Base-by-base conservation (phyloP, 2,888 invertebrate genomes). In the Drosophila falleni region DNA sequence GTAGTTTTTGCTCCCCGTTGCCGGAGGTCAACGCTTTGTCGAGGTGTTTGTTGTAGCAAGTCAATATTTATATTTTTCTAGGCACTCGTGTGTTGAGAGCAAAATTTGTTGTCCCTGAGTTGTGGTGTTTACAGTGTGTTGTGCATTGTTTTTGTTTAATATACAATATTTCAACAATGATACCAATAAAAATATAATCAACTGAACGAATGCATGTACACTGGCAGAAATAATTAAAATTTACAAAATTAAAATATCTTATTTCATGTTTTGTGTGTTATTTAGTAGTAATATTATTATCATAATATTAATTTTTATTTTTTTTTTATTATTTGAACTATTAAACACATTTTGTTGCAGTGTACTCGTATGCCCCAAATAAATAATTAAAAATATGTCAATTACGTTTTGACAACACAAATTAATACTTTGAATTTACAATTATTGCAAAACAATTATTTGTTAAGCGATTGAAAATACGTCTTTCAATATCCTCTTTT, bases 21-120 rank as follows among this genome's bases (percentile, higher is more conserved):
- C 39, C 13, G 16, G 1, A 19, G 54, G 19, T 3, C 26, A 31
- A 16, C 11, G 41, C 60, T 66, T 60, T 67, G 74, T 51, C 46
- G 26, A 41, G 59, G 46, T 63, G 59, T 66, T 70, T 62, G 53
- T 53, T 71, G 59, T 31, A 60, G 71, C 53, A 13, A 46, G 80
- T 75, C 75, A 76, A 76, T 76, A 80, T 76, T 70, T 65, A 76
- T 76, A 80, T 76, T 70, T 65, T 76, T 26, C 39, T 47, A 70
- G 51, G 59, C 80, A 58, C 67, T 39, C 29, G 16, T 54, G 50
- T 66, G 54, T 35, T 23, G 33, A 15, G 29, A 50, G 23, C 67
- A 73, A 51, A 53, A 56, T 59, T 47, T 59, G 42, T 49, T 44
- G 35, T 31, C n/a, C 31, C n/a, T 51, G 31, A 29, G 54, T 35